A percentile compares a stretch with the other conserved stretches of the same genome.
Conservation (phyloP, 1,140 invertebrate species). For the Drosophila ironensis region DNA sequence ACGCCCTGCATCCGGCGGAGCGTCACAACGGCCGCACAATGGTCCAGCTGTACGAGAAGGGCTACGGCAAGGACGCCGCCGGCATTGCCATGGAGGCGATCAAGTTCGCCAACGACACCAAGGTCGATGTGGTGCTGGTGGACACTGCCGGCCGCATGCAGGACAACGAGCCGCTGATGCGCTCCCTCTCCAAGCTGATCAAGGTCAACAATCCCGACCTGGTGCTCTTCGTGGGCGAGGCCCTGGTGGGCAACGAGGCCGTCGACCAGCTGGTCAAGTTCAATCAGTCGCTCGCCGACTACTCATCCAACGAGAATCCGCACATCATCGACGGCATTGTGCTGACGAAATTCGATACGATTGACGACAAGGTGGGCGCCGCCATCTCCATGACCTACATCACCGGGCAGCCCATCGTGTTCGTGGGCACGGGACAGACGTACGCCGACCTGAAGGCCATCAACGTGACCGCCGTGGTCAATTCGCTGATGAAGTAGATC, state of each 20-base stretch:
- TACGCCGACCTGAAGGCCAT: conserved; percentile 98
- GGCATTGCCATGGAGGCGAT: conserved; percentile 99
- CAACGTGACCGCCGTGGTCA: conserved; percentile 98
- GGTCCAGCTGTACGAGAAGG: conserved; percentile 98
- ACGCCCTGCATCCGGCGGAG: conserved; percentile 94
- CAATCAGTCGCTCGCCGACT: conserved; percentile 97
- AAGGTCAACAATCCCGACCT: conserved; percentile 97
- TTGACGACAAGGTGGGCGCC: conserved; percentile 99
- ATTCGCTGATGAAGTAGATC: conserved; percentile 95
- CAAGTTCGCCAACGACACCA: conserved; percentile 90
- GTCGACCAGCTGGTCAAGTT: conserved; percentile 99
- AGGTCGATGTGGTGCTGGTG: conserved; percentile 95
- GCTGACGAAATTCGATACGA: conserved; percentile 99
- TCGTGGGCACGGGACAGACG: conserved; percentile 99
- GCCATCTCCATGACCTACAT: conserved; percentile 99
- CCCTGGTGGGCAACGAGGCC: conserved; percentile 99
- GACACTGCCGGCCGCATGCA: conserved; percentile 99
- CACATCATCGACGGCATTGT: conserved; percentile 99
- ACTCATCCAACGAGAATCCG: conserved; percentile 90
- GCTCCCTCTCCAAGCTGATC: conserved; percentile 95
- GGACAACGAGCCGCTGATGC: conserved; percentile 99
- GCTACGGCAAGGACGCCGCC: conserved; percentile 99
- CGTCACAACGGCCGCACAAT: conserved; percentile 88
- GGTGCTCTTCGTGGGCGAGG: conserved; percentile 99
- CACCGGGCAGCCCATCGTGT: conserved; percentile 99